Base-by-base conservation (phyloP, 2,888 invertebrate genomes). In the Lutraria lutraria region DNA sequence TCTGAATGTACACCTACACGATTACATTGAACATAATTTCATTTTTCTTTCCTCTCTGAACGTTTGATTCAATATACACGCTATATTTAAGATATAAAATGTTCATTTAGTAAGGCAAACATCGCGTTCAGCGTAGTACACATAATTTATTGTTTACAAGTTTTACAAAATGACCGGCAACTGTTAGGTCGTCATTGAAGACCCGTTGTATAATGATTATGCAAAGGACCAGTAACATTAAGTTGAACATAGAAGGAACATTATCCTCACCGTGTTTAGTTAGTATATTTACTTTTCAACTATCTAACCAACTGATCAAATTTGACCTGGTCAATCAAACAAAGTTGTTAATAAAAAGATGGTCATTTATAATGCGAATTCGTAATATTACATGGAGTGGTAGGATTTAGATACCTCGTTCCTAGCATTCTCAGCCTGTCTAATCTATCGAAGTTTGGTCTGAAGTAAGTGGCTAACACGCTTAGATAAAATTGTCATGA, bases 241-340 rank as follows among this genome's bases (percentile, higher is more conserved):
- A 15, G 76, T 31, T 25, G 10, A 34, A 34, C 31, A 76, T 76
- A 34, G 43, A 76, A 76, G 76, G 76, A 76, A 76, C 76, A 76
- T 31, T 76, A 76, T 34, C 31, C 76, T 8, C 63, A 52, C 19
- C 15, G 21, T 88, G 80, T 88, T 88, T 88, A 80, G 21, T 76
- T 52, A 88, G 80, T 83, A 31, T 87, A 83, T 87, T 88, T 88
- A 88, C 80, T 60, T 88, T 83, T 79, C 34, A 56, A 81, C 52
- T 21, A 87, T 81, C 82, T 79, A 83, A 82, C 87, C 87, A 82
- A 87, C 85, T 87, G 89, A 86, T 85, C 89, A 87, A 84, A 85
- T 25, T 56, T 91, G 91, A 91, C 91, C 91, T 81, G 81, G 81
- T 53, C 83, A 83, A 83, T 85, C 88, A 90, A 91, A 91, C 84